Evolutionary conservation across 2,797 vertebrate genomes (phyloP).

Genomic region (Poliocrania exsul): DNA sequence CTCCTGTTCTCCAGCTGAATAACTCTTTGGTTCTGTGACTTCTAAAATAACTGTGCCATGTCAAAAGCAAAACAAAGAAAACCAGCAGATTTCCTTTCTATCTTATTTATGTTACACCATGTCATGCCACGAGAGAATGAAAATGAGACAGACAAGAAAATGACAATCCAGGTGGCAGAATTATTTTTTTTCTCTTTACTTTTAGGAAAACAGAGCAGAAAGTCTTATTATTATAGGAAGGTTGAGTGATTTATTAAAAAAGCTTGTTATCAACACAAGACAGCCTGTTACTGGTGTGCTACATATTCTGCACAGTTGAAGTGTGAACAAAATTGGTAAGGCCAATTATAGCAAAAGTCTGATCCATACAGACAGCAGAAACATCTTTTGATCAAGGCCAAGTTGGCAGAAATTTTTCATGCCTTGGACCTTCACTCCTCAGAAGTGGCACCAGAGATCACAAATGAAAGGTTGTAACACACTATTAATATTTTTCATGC

Average conservation of each 20-base stretch:
- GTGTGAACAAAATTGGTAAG: constrained; percentile 64
- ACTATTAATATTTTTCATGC: constrained; percentile 8
- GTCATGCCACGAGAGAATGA: constrained; percentile 23
- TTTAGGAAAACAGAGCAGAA: constrained; percentile 59
- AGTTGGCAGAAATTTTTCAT: constrained; percentile 52
- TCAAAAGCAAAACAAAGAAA: background rate
- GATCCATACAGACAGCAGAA: constrained; percentile 55
- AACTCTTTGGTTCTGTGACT: background rate
- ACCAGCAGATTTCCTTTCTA: background rate
- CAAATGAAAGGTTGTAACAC: constrained; percentile 31
- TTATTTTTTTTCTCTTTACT: constrained; percentile 31
- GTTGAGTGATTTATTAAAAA: constrained; percentile 73
- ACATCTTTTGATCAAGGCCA: constrained; percentile 61
- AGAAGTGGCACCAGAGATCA: constrained; percentile 49
- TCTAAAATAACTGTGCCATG: background rate
- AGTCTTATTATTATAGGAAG: constrained; percentile 61
- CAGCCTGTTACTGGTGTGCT: constrained; percentile 66
- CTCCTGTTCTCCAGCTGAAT: background rate
- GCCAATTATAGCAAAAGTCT: constrained; percentile 66
- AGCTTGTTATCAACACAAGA: constrained; percentile 71
- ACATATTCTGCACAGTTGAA: constrained; percentile 57
- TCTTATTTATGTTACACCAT: background rate
- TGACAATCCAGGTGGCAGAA: constrained; percentile 45
- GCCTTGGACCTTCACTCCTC: constrained; percentile 56
- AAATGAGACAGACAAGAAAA: constrained; percentile 53